Evolutionary conservation across 2,888 invertebrate genomes (phyloP), one percentile per base, ranked within the genome.

Genomic region (Eledone cirrhosa): DNA sequence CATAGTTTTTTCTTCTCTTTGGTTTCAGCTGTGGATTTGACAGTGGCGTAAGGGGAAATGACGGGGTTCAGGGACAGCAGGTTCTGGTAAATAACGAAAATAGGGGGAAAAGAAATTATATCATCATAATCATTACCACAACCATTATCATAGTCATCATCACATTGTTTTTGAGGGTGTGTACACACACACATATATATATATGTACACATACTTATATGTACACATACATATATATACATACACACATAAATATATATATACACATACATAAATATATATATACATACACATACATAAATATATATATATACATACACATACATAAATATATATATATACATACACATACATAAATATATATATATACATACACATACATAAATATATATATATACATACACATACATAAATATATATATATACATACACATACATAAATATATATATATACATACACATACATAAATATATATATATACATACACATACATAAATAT

Each of bases 1-100:
- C 99, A 99, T 85, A 96, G 96, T 82, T 94, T 94, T 89, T 98
- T 99, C 85, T 94, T 95, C 83, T 93, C 92, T 92, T 98, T 97
- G 0, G 98, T 98, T 77, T 93, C 92, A 16, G 93, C 92, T 31
- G 97, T 96, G 16, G 98, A 96, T n/a, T 96, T 93, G 75, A 96
- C 91, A 84, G 93, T 95, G 7, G 96, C 95, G 87, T 94, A 94
- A 0, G 93, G 93, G 84, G 94, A 94, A 0, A 95, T 94, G 76
- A 93, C 94, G 0, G 99, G 98, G 92, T 99, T 99, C 80, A 98
- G 90, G 3, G 92, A 91, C 81, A 99, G 92, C 78, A 99, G 92
- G 91, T 95, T 97, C 98, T 99, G 92, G 69, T 93, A 93, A 84
- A 80, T 85, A 84, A 81, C 82, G 59, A 77, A 79, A 77, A 16